Evolutionary conservation across 1,140 invertebrate genomes (phyloP).

Genomic region (Bradynema listronoti): DNA sequence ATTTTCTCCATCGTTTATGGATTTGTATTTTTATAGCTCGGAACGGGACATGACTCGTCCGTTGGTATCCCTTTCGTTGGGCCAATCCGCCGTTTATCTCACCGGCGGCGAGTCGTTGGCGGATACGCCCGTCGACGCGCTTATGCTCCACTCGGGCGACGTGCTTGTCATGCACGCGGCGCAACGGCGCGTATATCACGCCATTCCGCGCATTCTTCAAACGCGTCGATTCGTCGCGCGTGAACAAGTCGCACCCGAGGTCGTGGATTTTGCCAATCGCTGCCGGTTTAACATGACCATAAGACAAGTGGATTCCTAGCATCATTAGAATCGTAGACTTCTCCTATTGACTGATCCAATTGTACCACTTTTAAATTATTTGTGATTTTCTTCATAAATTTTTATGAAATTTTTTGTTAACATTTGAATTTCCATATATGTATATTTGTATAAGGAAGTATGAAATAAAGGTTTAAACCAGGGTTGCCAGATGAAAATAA

Average conservation of each 20-base stretch:
- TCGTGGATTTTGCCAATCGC: slow-evolving; percentile 45
- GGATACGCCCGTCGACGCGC: slow-evolving; percentile 47
- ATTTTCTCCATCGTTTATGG: background rate
- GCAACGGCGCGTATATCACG: slow-evolving; percentile 52
- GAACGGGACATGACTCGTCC: slow-evolving; percentile 41
- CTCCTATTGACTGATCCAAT: no score
- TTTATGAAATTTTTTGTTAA: no score
- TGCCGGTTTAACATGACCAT: slow-evolving; percentile 53
- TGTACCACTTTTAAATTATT: no score
- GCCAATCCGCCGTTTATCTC: slow-evolving; percentile 53
- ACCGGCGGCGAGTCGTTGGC: slow-evolving; percentile 45
- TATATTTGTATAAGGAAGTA: no score
- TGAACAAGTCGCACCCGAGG: slow-evolving; percentile 9
- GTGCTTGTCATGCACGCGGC: slow-evolving; percentile 49
- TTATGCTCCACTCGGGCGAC: slow-evolving; percentile 49
- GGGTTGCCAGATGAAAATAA: no score
- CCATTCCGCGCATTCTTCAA: slow-evolving; percentile 45
- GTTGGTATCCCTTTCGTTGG: slow-evolving; percentile 48
- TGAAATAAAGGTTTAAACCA: no score
- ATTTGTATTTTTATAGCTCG: slow-evolving; percentile 3
- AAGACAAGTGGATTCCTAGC: slow-evolving; percentile 53
- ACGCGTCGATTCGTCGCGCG: slow-evolving; percentile 11
- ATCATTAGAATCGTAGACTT: no score
- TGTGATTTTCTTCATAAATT: no score
- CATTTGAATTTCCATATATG: no score